These are phyloP conservation scores for Ptyas mucosa DNA, from an alignment of 2,113 vertebrate genomes.

Conservation along the genomic window DNA sequence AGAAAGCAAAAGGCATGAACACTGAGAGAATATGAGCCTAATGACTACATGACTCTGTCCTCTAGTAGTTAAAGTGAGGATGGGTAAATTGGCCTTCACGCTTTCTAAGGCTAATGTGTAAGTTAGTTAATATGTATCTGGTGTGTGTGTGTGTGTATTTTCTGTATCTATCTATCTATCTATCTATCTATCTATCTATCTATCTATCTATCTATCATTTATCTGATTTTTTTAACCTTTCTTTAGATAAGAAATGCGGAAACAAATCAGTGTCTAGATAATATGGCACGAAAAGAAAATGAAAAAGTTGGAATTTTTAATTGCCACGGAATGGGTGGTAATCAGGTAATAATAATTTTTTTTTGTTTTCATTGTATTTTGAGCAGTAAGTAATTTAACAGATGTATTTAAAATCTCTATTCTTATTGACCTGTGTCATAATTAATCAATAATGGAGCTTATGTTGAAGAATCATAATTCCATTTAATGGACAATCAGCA, in stretches of 20 bases:
- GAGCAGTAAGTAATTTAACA: neutral
- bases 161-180: too few relatives aligned
- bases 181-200: neutral
- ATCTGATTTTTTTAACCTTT: slow-evolving; percentile 5
- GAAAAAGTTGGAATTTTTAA: slow-evolving; percentile 99
- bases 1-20: neutral
- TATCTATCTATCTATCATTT: neutral
- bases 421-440: neutral
- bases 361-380: neutral
- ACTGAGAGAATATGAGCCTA: neutral
- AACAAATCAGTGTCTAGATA: slow-evolving; percentile 98
- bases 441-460: neutral
- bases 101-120: neutral
- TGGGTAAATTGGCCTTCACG: neutral
- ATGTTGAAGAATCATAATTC: neutral
- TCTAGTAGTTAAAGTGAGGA: neutral
- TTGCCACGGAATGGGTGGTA: slow-evolving; percentile 99
- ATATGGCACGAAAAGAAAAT: slow-evolving; percentile 99
- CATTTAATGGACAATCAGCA: neutral
- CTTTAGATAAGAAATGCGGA: slow-evolving; percentile 93
- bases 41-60: neutral
- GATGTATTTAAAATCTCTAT: neutral
- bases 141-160: neutral
- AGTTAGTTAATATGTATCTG: neutral
- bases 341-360: slow-evolving; percentile 79